Conservation (phyloP, 53 echinoderm and acorn worm genomes). For the Glandiceps talaboti region DNA sequence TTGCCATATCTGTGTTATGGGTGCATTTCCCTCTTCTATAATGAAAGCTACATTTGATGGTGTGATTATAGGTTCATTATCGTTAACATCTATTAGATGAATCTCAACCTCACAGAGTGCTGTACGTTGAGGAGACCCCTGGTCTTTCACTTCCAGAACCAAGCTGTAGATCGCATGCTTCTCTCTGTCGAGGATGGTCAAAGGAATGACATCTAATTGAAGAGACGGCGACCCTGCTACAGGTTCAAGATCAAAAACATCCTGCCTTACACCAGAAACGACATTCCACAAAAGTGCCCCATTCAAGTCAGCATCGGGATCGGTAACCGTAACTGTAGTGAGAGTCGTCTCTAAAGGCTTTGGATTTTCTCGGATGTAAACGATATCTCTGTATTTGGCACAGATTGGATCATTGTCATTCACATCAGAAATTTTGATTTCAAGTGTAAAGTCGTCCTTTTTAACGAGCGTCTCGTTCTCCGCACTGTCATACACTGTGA, state of each 20-base stretch:
- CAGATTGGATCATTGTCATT: neutral
- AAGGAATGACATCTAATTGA: neutral
- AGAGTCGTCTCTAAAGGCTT: neutral
- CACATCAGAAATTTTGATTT: neutral
- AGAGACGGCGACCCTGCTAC: too few relatives aligned
- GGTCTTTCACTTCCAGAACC: neutral
- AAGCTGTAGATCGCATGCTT: neutral
- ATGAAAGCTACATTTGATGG: neutral
- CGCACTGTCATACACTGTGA: neutral
- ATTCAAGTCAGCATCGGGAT: neutral
- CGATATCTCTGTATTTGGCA: neutral
- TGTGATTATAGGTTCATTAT: neutral
- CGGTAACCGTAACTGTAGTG: neutral
- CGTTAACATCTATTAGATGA: neutral
- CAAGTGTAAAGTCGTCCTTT: neutral
- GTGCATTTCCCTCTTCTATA: neutral
- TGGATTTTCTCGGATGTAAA: neutral
- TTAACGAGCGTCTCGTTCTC: neutral
- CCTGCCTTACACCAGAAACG: neutral
- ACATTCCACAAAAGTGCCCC: neutral
- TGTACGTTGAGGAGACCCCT: neutral
- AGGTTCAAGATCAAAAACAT: neutral
- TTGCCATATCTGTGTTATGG: neutral
- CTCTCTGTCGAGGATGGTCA: neutral
- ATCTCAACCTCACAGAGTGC: neutral